phyloP scores from a whole-genome alignment of 2,888 invertebrate species.

The Nymphalis polychloros region DNA sequence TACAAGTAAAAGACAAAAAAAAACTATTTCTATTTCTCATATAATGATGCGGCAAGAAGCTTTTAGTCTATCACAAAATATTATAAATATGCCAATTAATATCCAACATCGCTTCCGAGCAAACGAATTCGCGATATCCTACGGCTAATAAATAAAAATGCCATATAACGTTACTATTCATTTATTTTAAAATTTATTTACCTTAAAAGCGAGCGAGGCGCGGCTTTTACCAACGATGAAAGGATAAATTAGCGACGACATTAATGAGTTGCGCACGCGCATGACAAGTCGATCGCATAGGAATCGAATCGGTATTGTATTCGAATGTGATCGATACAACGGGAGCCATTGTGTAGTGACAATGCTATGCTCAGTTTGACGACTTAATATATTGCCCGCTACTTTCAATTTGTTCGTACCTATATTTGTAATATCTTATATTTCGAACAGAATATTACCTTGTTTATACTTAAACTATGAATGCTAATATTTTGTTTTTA shows the following conservation, averaged over 20 bases:
- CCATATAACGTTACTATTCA: background rate
- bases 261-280: slow-evolving; percentile 19
- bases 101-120: background rate
- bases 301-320: slow-evolving; percentile 39
- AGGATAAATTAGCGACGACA: slow-evolving; percentile 28
- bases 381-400: slow-evolving; percentile 22
- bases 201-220: background rate
- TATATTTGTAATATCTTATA: background rate
- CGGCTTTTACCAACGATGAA: slow-evolving; percentile 18
- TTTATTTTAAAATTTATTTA: background rate
- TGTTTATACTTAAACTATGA: no score
- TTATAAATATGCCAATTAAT: background rate
- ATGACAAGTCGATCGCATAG: slow-evolving; percentile 26
- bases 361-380: slow-evolving; percentile 29
- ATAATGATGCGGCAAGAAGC: no score
- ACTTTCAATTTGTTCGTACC: slow-evolving; percentile 2
- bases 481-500: no score
- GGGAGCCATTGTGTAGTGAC: slow-evolving; percentile 39
- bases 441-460: background rate
- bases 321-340: slow-evolving; percentile 35
- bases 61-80: no score
- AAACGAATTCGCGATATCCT: no score
- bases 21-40: no score
- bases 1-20: no score
- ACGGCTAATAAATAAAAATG: no score